phyloP scores from a whole-genome alignment of 2,113 vertebrate genomes.

The Triplophysa siluroides region DNA sequence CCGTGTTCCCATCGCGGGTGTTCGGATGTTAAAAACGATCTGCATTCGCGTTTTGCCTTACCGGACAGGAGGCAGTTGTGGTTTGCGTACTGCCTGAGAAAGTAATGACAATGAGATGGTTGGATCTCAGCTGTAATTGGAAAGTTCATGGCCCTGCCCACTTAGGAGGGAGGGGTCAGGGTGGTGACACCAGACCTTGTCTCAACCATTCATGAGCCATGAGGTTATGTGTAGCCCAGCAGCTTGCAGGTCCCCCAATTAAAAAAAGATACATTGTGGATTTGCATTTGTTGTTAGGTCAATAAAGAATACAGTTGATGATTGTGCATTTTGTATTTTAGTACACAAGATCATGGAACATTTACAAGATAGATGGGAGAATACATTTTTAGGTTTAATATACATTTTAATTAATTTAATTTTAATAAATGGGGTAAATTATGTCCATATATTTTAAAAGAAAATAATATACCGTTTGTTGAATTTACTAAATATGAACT shows the following conservation, averaged over 20 bases:
- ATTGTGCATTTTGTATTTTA: background rate
- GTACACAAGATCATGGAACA: background rate
- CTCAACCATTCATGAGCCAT: constrained; percentile 35
- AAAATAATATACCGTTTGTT: no score
- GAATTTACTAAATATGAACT: no score
- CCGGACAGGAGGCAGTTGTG: background rate
- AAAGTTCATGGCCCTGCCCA: constrained; percentile 36
- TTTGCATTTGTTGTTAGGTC: constrained; percentile 10
- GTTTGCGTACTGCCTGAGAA: background rate
- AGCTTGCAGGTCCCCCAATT: constrained; percentile 23
- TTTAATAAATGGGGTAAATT: no score
- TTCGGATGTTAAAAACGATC: constrained; percentile 29
- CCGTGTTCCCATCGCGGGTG: constrained; percentile 14
- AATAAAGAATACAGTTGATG: background rate
- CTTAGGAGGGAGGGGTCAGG: constrained; percentile 34
- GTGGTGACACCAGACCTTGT: constrained; percentile 4
- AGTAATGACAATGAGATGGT: background rate
- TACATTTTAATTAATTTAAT: no score
- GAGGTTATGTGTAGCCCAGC: constrained; percentile 29
- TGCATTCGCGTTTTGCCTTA: background rate
- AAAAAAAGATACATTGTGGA: constrained; percentile 34
- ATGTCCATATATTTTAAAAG: no score
- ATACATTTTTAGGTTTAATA: no score
- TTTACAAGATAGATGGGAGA: no score
- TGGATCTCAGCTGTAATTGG: constrained; percentile 37